These are phyloP conservation scores for Dolichomitus sp. DNA, from an alignment of 2,888 invertebrate genomes.

Conservation along the genomic window DNA sequence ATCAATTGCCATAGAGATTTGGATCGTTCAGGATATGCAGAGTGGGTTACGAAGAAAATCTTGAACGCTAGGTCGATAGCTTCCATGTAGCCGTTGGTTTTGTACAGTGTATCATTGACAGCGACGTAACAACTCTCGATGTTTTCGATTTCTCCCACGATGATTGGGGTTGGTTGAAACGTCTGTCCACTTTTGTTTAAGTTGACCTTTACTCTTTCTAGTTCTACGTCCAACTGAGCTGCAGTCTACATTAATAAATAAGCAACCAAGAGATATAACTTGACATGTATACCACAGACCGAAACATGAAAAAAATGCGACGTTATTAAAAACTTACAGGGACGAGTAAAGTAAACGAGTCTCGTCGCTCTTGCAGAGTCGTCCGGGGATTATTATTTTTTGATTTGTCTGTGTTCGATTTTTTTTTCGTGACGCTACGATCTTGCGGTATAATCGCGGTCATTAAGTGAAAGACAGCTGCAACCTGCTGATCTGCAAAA, in stretches of 20 bases:
- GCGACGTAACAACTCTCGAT: not conserved
- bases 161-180: not conserved
- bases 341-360: not conserved
- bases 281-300: not conserved
- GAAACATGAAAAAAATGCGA: not conserved
- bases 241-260: not conserved
- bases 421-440: not conserved
- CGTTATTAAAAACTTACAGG: not conserved
- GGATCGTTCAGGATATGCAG: not conserved
- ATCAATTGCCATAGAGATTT: not conserved
- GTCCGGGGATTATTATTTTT: not conserved
- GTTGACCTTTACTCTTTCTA: not conserved
- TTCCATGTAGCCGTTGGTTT: not conserved
- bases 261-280: not conserved
- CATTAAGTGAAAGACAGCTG: not conserved
- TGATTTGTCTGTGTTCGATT: not conserved
- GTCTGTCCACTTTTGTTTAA: not conserved
- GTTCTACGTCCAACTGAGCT: not conserved
- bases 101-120: not conserved
- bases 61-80: not conserved
- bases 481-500: too few species aligned
- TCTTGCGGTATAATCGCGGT: not conserved
- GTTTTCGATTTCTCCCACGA: not conserved
- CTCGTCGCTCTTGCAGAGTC: not conserved
- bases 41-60: not conserved